Evolutionary conservation across 2,888 invertebrate genomes (phyloP).

Genomic region (Scelioninae gen. 2): DNA sequence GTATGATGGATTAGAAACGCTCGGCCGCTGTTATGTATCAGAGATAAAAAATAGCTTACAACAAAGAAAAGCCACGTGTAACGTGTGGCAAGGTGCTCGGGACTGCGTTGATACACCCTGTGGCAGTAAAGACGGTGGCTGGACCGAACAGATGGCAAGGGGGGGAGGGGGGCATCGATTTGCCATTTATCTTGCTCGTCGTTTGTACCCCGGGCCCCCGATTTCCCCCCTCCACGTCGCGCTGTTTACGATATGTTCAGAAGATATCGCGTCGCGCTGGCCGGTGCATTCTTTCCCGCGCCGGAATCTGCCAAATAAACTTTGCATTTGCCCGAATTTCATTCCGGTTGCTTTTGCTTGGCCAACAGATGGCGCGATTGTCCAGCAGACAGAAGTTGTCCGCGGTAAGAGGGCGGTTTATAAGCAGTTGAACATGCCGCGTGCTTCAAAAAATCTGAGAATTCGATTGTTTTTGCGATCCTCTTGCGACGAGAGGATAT

Average conservation of each 20-base stretch:
- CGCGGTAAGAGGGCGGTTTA: no score
- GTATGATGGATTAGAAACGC: no score
- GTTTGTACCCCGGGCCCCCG: constrained; percentile 61
- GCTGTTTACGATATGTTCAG: constrained; percentile 63
- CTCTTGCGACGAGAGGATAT: no score
- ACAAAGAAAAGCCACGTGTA: no score
- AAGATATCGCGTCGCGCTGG: constrained; percentile 33
- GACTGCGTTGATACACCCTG: constrained; percentile 27
- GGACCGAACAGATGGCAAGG: constrained; percentile 43
- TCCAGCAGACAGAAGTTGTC: no score
- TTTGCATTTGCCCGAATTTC: constrained; percentile 22
- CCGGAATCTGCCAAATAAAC: constrained; percentile 41
- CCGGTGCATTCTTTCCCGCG: constrained; percentile 19
- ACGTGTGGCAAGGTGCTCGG: no score
- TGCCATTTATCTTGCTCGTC: constrained; percentile 71
- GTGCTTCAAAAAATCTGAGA: no score
- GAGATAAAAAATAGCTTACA: no score
- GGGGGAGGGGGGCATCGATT: constrained; percentile 71
- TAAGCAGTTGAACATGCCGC: no score
- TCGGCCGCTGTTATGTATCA: no score
- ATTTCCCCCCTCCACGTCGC: constrained; percentile 51
- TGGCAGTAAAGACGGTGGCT: constrained; percentile 38
- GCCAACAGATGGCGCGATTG: no score
- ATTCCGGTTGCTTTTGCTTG: background rate
- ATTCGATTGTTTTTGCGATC: no score